Evolutionary conservation across 1,140 invertebrate genomes (phyloP), one percentile per base, ranked within the genome.

Genomic region (Uloborus diversus): DNA sequence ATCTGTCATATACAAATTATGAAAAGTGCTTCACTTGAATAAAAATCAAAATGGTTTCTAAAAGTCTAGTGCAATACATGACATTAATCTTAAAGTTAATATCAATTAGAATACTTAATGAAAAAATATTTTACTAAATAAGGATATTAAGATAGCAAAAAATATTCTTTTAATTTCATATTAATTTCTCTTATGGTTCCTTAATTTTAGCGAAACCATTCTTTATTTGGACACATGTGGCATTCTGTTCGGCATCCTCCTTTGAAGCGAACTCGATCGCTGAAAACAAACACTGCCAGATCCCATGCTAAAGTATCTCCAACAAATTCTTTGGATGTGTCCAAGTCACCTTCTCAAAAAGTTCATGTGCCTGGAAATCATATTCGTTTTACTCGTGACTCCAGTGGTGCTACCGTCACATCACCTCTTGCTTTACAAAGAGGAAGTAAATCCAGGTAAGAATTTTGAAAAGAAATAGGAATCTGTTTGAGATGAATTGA

Each of bases 191-290:
- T 47, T 66, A 0, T 47, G 4, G 1, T 71, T 82, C 82, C 83
- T 79, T 83, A 81, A 88, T n/a, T 89, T 49, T 89, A 98, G 95
- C 92, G 97, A 85, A 97, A 99, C 86, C 97, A 99, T 88, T 96
- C 95, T 37, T 88, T 99, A 49, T 99, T 99, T 87, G 97, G 97
- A 66, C 94, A 93, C 85, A 94, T 96, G 23, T 96, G 94, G 94
- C 95, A 94, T 4, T 95, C 94, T 1, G 79, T 84, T 27, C 82
- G 81, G 42, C 64, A 25, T 37, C 79, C 76, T n/a, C 81, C 70
- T 23, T 80, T 64, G 30, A 80, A 81, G 61, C 37, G 82, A 17
- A 83, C 78, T 35, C 82, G 78, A 23, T 85, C 84, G 9, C 81
- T 85, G 37, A 83, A 91, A 85, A 86, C 90, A 20, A 82, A 68